Percentiles rank a stretch among this genome's conserved stretches.
Evolutionary conservation across 2,888 invertebrate species (phyloP).

Genomic region (Caenorhabditis drosophilae): DNA sequence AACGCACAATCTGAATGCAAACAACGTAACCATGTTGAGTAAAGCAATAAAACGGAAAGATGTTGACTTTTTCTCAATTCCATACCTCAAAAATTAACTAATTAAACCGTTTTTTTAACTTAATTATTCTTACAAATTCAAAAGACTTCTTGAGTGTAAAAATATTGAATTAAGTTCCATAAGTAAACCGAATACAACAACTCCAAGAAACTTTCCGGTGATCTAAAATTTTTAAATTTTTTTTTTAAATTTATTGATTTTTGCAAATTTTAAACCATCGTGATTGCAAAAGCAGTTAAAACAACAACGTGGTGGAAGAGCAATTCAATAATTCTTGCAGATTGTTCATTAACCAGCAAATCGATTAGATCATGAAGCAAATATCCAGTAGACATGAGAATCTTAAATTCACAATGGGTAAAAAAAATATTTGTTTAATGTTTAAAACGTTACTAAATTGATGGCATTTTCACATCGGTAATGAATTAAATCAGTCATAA

Average conservation of each 20-base stretch:
- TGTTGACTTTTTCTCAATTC: constrained; percentile 57
- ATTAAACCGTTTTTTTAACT: not conserved
- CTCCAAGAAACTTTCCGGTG: constrained; percentile 56
- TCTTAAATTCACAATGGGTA: constrained; percentile 28
- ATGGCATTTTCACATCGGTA: constrained; percentile 44
- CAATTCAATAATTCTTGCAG: constrained; percentile 64
- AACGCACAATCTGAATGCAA: constrained; percentile 64
- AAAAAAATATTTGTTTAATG: not conserved
- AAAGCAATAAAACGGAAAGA: constrained; percentile 64
- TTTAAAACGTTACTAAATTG: constrained; percentile 32
- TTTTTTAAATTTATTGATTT: not conserved
- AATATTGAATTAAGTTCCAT: constrained; percentile 68
- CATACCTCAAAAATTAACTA: constrained; percentile 40
- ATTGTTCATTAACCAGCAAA: constrained; percentile 67
- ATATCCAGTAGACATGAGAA: constrained; percentile 65
- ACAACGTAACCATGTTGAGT: constrained; percentile 63
- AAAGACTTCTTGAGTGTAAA: constrained; percentile 53
- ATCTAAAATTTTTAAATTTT: constrained; percentile 27
- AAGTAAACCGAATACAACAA: constrained; percentile 65
- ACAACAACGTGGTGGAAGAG: constrained; percentile 68
- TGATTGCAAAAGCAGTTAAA: constrained; percentile 57
- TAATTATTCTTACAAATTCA: constrained; percentile 39
- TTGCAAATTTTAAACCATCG: constrained; percentile 36
- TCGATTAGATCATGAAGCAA: constrained; percentile 66
- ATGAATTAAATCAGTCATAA: constrained; percentile 50